Base-by-base conservation (phyloP, 2,888 invertebrate genomes). In the Melitaea athalia region DNA sequence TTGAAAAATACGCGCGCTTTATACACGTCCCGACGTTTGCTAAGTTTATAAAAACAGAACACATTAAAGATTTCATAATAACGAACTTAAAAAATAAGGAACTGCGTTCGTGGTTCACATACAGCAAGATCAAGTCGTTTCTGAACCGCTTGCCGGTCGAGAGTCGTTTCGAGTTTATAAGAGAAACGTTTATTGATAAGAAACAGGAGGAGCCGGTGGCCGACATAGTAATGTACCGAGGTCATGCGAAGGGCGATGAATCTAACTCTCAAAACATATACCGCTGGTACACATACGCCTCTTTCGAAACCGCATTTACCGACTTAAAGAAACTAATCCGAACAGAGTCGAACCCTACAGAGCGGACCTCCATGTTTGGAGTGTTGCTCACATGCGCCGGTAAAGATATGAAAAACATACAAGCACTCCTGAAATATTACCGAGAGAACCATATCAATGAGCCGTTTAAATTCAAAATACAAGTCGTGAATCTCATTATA, bases 261-360 rank as follows among this genome's bases (percentile, higher is more conserved):
- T 49, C 47, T 5, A n/a, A 14, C 3, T 14, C 47, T 38, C 70
- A 64, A 47, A 72, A 75, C 42, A 69, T 73, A 64, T 80, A 86
- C 66, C 57, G 76, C 14, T 89, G 88, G 87, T 89, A 88, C 70
- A 75, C 75, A 47, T 85, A 82, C 74, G 85, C 86, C 3, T 78
- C 82, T 49, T 89, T 89, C 73, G 75, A 80, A 65, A 74, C 71
- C 4, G 88, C 89, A 12, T 85, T 88, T 73, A 62, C 70, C 12
- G 84, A 38, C 38, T 38, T 38, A 38, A 38, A 38, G 38, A 38
- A 38, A 38, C 38, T 38, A 38, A 83, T 89, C 67, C 81, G 80
- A 1, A 49, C 75, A 0, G 88, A 88, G 72, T 84, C 83, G 0
- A 78, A 79, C 33, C 79, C 87, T 5, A 72, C 71, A 11, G 83